Percentiles rank a stretch among this genome's conserved stretches.
These are phyloP conservation scores for Alethe diademata DNA, from an alignment of 2,113 vertebrate species.

Conservation along the genomic window DNA sequence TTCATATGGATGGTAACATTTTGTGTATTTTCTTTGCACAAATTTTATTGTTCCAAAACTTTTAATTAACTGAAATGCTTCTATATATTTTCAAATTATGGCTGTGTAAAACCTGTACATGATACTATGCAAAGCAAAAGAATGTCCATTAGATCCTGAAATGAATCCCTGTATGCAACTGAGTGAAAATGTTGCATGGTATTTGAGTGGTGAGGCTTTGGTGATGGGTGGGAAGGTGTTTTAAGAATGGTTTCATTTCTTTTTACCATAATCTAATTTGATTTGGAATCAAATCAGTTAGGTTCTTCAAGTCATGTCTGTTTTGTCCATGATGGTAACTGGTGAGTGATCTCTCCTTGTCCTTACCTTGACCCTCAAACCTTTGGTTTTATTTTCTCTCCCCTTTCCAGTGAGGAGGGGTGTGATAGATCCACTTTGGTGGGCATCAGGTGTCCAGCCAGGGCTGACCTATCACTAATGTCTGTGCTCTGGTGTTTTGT, in stretches of 20 bases:
- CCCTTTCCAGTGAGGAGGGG: neutral
- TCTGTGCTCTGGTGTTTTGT: neutral
- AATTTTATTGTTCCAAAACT: neutral
- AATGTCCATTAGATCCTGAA: neutral
- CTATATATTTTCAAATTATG: neutral
- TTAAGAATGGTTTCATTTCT: neutral
- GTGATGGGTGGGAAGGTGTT: neutral
- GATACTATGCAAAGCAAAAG: neutral
- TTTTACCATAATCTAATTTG: neutral
- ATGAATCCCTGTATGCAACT: rapidly evolving
- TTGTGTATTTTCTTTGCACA: neutral
- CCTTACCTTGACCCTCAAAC: neutral
- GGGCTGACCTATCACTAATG: neutral
- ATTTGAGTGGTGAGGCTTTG: neutral
- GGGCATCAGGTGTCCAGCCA: neutral
- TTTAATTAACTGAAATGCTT: neutral
- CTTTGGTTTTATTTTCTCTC: neutral
- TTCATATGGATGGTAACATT: neutral
- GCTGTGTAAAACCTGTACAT: neutral
- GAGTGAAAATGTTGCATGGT: neutral
- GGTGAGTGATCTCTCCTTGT: neutral
- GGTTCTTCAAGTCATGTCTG: neutral
- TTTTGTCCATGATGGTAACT: neutral
- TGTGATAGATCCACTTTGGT: neutral
- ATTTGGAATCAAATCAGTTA: neutral